Evolutionary conservation across 2,113 vertebrate species (phyloP).

Genomic region (Periophthalmus modestus): DNA sequence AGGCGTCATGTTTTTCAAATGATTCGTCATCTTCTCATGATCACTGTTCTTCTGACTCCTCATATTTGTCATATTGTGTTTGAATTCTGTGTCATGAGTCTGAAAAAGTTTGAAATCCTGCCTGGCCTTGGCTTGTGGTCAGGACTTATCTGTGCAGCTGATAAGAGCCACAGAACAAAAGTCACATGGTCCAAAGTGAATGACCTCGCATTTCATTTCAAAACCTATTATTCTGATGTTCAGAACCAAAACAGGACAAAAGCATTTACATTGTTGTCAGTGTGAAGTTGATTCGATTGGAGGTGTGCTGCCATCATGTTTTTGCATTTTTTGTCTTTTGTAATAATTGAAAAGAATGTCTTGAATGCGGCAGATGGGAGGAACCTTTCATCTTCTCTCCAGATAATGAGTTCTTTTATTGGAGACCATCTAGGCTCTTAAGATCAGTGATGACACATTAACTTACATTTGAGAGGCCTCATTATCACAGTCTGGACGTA

Average conservation of each 20-base stretch:
- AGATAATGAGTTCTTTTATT: not conserved
- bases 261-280: not conserved
- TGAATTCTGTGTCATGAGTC: not conserved
- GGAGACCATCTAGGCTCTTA: not conserved
- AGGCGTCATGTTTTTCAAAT: not conserved
- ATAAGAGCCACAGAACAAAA: constrained; percentile 12
- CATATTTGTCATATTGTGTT: not conserved
- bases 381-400: not conserved
- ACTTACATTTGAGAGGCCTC: not conserved
- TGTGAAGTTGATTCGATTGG: not conserved
- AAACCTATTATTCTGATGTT: not conserved
- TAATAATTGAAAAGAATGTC: not conserved
- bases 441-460: no score
- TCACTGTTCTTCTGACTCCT: not conserved
- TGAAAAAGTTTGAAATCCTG: not conserved
- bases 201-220: not conserved
- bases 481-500: not conserved
- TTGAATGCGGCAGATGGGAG: not conserved
- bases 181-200: not conserved
- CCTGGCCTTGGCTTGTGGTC: constrained; percentile 27
- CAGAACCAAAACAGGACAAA: not conserved
- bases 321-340: not conserved
- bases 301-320: not conserved
- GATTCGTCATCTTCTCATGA: not conserved
- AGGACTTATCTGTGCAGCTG: constrained; percentile 22